Percentiles rank a stretch among this genome's conserved stretches.
Evolutionary conservation across 2,113 vertebrate species (phyloP).

Genomic region (Thalassarche chlororhynchos): DNA sequence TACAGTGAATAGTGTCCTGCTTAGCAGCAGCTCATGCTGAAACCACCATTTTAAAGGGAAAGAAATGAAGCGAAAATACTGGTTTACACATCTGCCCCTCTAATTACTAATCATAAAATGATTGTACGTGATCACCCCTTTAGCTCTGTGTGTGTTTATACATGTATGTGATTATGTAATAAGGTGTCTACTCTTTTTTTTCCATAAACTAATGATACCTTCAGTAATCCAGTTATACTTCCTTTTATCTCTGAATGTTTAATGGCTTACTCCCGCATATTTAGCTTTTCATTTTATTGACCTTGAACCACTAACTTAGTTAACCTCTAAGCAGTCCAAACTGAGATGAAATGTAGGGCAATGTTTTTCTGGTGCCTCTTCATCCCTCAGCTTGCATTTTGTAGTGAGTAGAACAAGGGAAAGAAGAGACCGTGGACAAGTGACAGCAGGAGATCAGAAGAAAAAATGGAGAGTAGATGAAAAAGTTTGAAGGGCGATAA

Average conservation of each 20-base stretch:
- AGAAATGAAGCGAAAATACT: neutral
- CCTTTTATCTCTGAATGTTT: neutral
- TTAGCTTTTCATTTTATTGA: neutral
- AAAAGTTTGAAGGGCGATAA: neutral
- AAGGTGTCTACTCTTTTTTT: neutral
- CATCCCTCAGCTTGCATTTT: neutral
- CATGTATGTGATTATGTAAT: neutral
- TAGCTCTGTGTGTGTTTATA: neutral
- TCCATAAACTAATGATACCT: neutral
- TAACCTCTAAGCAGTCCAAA: neutral
- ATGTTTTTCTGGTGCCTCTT: neutral
- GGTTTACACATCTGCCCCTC: neutral
- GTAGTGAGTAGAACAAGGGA: neutral
- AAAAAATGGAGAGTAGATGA: neutral
- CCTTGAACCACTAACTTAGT: neutral
- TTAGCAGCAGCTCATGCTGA: neutral
- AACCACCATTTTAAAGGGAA: neutral
- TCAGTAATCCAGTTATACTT: neutral
- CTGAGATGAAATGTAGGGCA: neutral
- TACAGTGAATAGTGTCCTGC: neutral
- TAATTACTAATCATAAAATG: neutral
- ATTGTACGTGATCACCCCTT: rapidly evolving
- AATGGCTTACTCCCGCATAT: neutral
- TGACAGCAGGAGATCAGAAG: neutral
- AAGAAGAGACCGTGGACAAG: neutral